Conservation (phyloP, 2,113 vertebrate genomes). For the Oreochromis aureus region DNA sequence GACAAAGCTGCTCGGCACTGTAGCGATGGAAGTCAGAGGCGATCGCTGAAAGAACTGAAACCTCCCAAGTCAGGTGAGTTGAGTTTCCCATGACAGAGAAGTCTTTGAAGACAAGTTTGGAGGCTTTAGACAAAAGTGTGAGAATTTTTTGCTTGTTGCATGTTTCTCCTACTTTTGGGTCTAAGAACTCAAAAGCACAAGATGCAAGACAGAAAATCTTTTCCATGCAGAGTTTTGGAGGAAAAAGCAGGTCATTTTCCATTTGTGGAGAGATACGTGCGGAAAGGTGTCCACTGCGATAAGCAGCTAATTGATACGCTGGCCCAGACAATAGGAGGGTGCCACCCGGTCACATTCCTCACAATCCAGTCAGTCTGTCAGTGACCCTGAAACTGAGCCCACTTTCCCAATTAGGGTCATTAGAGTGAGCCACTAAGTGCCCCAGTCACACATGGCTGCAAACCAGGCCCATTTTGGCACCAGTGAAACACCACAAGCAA, state of each 20-base stretch:
- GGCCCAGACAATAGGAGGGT: slow-evolving; percentile 53
- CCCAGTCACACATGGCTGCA: slow-evolving; percentile 66
- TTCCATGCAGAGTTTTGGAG: not conserved
- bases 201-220: not conserved
- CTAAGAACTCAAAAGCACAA: not conserved
- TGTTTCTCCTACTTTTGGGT: not conserved
- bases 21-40: not conserved
- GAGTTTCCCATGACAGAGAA: slow-evolving; percentile 26
- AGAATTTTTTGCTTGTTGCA: not conserved
- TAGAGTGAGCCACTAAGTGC: slow-evolving; percentile 64
- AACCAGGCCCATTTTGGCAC: slow-evolving; percentile 52
- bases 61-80: not conserved
- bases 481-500: slow-evolving; percentile 31
- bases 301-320: slow-evolving; percentile 37
- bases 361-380: slow-evolving; percentile 62
- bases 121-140: not conserved
- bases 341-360: slow-evolving; percentile 62
- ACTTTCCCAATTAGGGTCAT: slow-evolving; percentile 73
- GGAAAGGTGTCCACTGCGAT: slow-evolving; percentile 24
- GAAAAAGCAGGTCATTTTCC: not conserved
- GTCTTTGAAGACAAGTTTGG: slow-evolving; percentile 7
- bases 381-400: slow-evolving; percentile 66
- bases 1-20: slow-evolving; percentile 19
- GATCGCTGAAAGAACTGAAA: slow-evolving; percentile 25
- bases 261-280: not conserved